Percentiles rank a stretch among this genome's conserved stretches.
Evolutionary conservation across 92 coral and sea anemone genomes (phyloP).

Genomic region (Epizoanthus ramosus): DNA sequence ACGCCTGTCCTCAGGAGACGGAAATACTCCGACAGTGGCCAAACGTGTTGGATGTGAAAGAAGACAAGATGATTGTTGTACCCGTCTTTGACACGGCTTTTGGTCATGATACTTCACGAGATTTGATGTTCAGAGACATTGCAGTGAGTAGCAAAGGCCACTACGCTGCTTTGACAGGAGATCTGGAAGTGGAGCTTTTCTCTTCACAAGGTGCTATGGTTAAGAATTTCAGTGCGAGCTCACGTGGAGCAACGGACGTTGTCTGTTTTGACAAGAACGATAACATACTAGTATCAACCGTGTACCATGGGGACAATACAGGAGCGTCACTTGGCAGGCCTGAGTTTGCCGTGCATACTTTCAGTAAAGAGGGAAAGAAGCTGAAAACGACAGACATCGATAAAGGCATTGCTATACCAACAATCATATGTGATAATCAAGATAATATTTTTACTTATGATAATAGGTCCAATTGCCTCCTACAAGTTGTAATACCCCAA

Average conservation of each 20-base stretch:
- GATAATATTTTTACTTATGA: not conserved
- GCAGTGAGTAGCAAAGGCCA: constrained; percentile 9
- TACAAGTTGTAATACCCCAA: too few relatives aligned
- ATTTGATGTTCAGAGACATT: not conserved
- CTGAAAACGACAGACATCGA: not conserved
- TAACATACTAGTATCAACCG: not conserved
- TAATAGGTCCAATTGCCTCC: too few relatives aligned
- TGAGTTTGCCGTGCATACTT: not conserved
- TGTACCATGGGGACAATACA: not conserved
- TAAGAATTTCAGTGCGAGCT: not conserved
- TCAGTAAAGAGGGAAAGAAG: not conserved
- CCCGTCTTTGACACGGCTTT: constrained; percentile 4
- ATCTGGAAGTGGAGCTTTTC: not conserved
- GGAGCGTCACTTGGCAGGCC: not conserved
- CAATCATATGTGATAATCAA: not conserved
- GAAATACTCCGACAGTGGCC: constrained; percentile 11
- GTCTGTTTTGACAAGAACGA: not conserved
- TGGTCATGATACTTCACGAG: not conserved
- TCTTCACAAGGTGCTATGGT: not conserved
- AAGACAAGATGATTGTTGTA: not conserved
- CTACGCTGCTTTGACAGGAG: not conserved
- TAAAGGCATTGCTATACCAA: not conserved
- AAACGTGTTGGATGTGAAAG: not conserved
- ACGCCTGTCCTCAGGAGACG: not conserved
- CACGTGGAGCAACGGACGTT: not conserved